These are phyloP conservation scores for Brachypterus glaber DNA, from an alignment of 2,888 invertebrate genomes.

Conservation along the genomic window DNA sequence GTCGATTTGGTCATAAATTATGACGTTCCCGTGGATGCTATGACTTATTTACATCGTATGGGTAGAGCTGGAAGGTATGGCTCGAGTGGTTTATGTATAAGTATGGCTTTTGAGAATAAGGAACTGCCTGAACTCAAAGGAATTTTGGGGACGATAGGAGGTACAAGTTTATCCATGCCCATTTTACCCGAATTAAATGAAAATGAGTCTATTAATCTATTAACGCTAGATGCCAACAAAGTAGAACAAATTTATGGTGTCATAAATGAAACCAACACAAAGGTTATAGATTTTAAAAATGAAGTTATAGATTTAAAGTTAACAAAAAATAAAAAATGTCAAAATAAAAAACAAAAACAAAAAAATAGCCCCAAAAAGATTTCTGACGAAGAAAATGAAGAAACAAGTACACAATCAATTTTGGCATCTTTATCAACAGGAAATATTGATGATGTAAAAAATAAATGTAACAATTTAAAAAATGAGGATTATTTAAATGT, in stretches of 20 bases:
- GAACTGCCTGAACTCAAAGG: conserved; percentile 52
- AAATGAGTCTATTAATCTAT: conserved; percentile 26
- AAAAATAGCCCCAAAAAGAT: conserved; percentile 1
- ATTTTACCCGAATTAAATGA: conserved; percentile 39
- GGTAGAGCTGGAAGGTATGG: conserved; percentile 94
- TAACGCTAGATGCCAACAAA: conserved; percentile 25
- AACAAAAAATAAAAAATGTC: conserved; percentile 7
- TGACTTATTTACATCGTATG: conserved; percentile 88
- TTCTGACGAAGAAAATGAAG: not conserved
- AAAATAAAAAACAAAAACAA: conserved; percentile 5
- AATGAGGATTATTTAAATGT: no score
- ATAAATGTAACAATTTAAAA: no score
- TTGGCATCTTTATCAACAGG: no score
- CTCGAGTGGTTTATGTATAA: conserved; percentile 69
- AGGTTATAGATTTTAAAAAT: conserved; percentile 14
- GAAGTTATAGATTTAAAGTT: conserved; percentile 18
- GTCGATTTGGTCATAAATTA: conserved; percentile 90
- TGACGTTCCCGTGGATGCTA: conserved; percentile 69
- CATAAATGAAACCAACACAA: conserved; percentile 15
- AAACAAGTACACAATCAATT: no score
- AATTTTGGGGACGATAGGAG: conserved; percentile 50
- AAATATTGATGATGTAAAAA: no score
- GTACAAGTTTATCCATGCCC: conserved; percentile 42
- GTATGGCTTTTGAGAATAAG: conserved; percentile 56
- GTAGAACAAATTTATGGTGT: conserved; percentile 29